Percentiles rank a stretch among this genome's conserved stretches.
Conservation (phyloP, 2,888 invertebrate species). For the Napeogenes inachia region DNA sequence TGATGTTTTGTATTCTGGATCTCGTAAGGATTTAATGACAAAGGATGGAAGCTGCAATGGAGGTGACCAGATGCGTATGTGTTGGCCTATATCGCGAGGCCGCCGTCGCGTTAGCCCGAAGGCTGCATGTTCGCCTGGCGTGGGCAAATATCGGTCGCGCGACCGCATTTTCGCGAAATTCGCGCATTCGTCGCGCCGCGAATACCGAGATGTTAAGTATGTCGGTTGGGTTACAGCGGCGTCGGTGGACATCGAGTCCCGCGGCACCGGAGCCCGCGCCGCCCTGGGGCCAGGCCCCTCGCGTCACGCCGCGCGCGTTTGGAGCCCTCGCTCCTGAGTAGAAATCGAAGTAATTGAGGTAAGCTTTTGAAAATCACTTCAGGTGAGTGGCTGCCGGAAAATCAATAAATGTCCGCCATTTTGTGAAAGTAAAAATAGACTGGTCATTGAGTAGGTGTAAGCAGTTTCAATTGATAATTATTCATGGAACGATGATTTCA, state of each 20-base stretch:
- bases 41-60: constrained; percentile 36
- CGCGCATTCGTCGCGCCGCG: constrained; percentile 59
- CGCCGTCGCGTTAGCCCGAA: constrained; percentile 66
- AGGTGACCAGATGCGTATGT: constrained; percentile 39
- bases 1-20: constrained; percentile 48
- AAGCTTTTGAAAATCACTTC: constrained; percentile 53
- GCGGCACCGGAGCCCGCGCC: constrained; percentile 53
- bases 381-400: constrained; percentile 50
- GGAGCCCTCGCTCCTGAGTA: constrained; percentile 71
- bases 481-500: constrained; percentile 2
- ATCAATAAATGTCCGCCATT: constrained; percentile 64
- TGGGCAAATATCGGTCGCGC: constrained; percentile 61
- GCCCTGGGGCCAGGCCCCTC: constrained; percentile 45
- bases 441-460: constrained; percentile 18
- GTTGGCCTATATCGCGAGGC: constrained; percentile 64
- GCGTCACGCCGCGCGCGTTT: constrained; percentile 68
- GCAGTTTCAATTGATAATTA: constrained; percentile 12
- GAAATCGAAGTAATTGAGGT: constrained; percentile 59
- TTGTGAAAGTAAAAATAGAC: constrained; percentile 55
- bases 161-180: constrained; percentile 43
- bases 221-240: constrained; percentile 71
- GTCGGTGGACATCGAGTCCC: constrained; percentile 65
- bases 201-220: constrained; percentile 61
- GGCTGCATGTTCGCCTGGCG: constrained; percentile 68
- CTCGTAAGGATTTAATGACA: constrained; percentile 28